These are phyloP conservation scores for Pandemis cinnamomeana DNA, from an alignment of 2,888 invertebrate genomes.

Conservation along the genomic window DNA sequence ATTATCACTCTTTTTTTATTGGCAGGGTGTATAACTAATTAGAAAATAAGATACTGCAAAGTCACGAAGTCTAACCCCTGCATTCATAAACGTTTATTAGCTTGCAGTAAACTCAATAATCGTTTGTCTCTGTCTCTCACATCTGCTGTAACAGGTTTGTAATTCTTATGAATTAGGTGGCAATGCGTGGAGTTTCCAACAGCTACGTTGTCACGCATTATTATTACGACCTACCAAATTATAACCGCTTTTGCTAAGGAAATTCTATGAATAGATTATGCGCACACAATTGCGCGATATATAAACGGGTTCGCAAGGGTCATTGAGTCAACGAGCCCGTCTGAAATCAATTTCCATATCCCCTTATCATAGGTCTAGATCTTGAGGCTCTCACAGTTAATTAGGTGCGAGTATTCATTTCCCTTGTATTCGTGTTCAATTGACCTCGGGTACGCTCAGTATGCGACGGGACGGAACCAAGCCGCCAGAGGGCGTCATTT, in stretches of 20 bases:
- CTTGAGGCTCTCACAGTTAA: conserved; percentile 41
- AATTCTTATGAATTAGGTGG: too few species aligned
- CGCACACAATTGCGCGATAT: conserved; percentile 14
- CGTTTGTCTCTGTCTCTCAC: too few species aligned
- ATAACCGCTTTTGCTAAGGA: not conserved
- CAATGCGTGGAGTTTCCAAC: not conserved
- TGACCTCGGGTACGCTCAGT: conserved; percentile 35
- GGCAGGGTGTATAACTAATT: too few species aligned
- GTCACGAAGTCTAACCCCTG: too few species aligned
- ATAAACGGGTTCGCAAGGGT: conserved; percentile 26
- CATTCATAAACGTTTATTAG: too few species aligned
- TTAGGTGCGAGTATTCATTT: conserved; percentile 44
- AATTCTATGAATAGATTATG: conserved; percentile 5
- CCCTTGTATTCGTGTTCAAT: conserved; percentile 43
- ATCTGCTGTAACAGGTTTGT: too few species aligned
- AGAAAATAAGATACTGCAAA: too few species aligned
- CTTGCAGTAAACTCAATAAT: too few species aligned
- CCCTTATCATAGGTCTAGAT: conserved; percentile 41
- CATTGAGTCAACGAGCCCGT: conserved; percentile 35
- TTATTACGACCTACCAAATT: not conserved
- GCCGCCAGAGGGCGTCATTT: conserved; percentile 58
- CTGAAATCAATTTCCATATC: conserved; percentile 39
- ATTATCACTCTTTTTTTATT: not conserved
- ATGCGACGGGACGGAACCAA: conserved; percentile 36
- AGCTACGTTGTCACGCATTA: not conserved